Conservation (phyloP, 2,113 vertebrate genomes). For the Cheirogaleus medius region DNA sequence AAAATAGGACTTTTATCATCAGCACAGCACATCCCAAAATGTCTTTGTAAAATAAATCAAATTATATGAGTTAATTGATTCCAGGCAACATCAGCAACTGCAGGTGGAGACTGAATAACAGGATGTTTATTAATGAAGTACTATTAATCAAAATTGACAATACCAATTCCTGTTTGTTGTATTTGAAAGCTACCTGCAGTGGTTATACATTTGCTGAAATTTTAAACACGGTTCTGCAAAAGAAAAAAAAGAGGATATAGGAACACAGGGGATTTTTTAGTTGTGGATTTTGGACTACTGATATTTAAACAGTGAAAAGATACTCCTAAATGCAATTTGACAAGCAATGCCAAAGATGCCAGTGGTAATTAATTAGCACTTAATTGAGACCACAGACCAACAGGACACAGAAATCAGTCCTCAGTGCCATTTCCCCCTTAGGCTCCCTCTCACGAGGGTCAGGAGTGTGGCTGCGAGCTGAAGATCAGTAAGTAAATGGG, state of each 20-base stretch:
- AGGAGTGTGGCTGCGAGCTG: conserved; percentile 89
- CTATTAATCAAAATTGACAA: conserved; percentile 96
- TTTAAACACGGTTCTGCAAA: conserved; percentile 77
- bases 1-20: conserved; percentile 87
- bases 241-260: not conserved
- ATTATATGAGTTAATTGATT: conserved; percentile 97
- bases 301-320: conserved; percentile 89
- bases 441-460: conserved; percentile 93
- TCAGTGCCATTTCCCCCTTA: conserved; percentile 91
- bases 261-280: conserved; percentile 53
- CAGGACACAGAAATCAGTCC: conserved; percentile 92
- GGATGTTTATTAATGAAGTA: conserved; percentile 96
- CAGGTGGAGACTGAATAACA: conserved; percentile 97
- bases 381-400: conserved; percentile 95
- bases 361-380: conserved; percentile 99
- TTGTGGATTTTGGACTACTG: conserved; percentile 70
- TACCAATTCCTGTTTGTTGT: conserved; percentile 88
- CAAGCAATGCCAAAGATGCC: conserved; percentile 96
- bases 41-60: conserved; percentile 91
- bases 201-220: conserved; percentile 68
- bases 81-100: conserved; percentile 92
- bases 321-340: conserved; percentile 95
- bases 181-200: conserved; percentile 88
- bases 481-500: conserved; percentile 92
- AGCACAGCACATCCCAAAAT: conserved; percentile 86